Conservation (phyloP, 2,113 vertebrate genomes). For the Coreoperca whiteheadi region DNA sequence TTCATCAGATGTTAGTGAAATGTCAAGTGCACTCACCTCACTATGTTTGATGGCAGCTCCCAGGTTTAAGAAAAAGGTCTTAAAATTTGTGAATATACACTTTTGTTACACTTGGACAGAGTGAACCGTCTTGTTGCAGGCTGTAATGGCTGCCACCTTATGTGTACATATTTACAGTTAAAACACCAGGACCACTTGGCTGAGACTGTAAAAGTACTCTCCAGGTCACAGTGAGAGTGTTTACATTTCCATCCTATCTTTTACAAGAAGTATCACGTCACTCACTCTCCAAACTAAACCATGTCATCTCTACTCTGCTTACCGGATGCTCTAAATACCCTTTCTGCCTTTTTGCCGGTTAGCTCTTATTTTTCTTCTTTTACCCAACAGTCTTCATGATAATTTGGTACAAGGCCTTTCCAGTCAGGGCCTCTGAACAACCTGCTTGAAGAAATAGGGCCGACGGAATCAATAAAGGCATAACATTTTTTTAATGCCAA, state of each 20-base stretch:
- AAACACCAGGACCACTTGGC: slow-evolving; percentile 27
- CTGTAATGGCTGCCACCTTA: not conserved
- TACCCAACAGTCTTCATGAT: not conserved
- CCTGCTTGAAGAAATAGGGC: not conserved
- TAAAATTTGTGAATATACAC: not conserved
- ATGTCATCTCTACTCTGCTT: slow-evolving; percentile 9
- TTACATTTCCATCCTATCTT: slow-evolving; percentile 50
- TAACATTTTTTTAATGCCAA: not conserved
- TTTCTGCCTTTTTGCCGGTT: not conserved
- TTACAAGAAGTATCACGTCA: slow-evolving; percentile 46
- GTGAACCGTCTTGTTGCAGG: not conserved
- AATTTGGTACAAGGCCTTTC: not conserved
- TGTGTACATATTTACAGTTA: slow-evolving; percentile 3
- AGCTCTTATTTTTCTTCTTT: not conserved
- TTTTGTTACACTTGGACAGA: not conserved
- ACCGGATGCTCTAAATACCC: not conserved
- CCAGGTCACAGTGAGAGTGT: slow-evolving; percentile 46
- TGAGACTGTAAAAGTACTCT: slow-evolving; percentile 46
- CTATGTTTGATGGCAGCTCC: not conserved
- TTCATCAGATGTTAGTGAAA: not conserved
- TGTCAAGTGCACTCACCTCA: not conserved
- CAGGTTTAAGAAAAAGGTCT: not conserved
- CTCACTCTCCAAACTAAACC: slow-evolving; percentile 53
- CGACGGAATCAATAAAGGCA: not conserved
- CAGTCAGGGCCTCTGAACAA: not conserved